Conservation (phyloP, 2,113 vertebrate genomes). For the Paraplagusia blochii region DNA sequence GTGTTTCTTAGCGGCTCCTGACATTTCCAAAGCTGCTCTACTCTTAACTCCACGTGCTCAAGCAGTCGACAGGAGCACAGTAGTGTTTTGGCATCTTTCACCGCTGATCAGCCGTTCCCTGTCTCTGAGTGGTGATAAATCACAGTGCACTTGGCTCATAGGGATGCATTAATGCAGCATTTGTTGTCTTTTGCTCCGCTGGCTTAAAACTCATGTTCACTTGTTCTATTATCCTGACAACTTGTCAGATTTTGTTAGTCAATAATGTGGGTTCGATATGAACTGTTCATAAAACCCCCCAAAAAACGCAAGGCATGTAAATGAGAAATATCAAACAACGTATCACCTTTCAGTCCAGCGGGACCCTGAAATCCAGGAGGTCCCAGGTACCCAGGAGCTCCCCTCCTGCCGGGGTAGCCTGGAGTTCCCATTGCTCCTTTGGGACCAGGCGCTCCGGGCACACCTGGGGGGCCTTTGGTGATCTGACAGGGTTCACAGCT, state of each 20-base stretch:
- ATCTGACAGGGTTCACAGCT: constrained; percentile 68
- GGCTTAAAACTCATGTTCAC: constrained; percentile 44
- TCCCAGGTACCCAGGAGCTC: constrained; percentile 73
- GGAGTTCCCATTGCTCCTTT: constrained; percentile 70
- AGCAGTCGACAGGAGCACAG: constrained; percentile 7
- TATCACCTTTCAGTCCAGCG: constrained; percentile 76
- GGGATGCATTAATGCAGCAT: constrained; percentile 22
- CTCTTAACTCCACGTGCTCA: constrained; percentile 1
- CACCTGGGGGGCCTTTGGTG: constrained; percentile 70
- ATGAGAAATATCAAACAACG: neutral
- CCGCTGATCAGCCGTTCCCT: constrained; percentile 43
- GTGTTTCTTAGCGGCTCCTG: neutral
- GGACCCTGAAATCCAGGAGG: constrained; percentile 70
- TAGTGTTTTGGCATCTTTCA: constrained; percentile 38
- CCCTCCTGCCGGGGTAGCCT: constrained; percentile 74
- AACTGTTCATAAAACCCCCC: constrained; percentile 45
- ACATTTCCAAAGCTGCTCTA: constrained; percentile 15
- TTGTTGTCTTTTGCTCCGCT: constrained; percentile 55
- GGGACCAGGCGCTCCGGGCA: constrained; percentile 68
- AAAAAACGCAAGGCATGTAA: constrained; percentile 24
- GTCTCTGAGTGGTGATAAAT: constrained; percentile 50
- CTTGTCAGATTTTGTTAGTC: constrained; percentile 42
- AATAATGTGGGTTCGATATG: constrained; percentile 53
- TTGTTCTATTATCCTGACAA: constrained; percentile 52
- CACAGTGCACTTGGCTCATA: constrained; percentile 24